Conservation (phyloP, 2,888 invertebrate species). For the Conus canariensis region DNA sequence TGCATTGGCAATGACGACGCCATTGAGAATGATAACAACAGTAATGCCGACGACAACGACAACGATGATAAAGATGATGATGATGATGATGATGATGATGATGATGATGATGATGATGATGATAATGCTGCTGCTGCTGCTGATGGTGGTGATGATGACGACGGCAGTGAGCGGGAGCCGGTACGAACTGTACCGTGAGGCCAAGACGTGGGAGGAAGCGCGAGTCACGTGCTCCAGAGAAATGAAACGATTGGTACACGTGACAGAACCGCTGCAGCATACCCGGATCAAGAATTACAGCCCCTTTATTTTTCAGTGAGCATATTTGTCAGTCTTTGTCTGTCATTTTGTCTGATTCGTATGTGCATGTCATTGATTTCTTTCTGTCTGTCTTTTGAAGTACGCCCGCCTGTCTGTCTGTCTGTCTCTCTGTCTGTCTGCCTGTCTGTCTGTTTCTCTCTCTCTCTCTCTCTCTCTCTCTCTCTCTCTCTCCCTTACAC, state of each 20-base stretch:
- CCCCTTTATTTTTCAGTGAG: conserved; percentile 21
- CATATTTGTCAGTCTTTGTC: not conserved
- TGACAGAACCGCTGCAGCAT: not conserved
- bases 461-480: conserved; percentile 16
- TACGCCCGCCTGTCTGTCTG: not conserved
- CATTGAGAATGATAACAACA: not conserved
- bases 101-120: conserved; percentile 16
- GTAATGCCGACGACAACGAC: not conserved
- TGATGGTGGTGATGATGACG: conserved; percentile 13
- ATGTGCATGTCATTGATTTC: not conserved
- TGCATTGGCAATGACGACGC: no score
- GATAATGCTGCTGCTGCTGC: not conserved
- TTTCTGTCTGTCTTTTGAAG: not conserved
- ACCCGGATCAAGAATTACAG: conserved; percentile 14
- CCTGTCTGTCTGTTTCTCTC: not conserved
- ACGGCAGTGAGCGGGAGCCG: not conserved
- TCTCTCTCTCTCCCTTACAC: conserved; percentile 18
- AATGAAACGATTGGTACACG: conserved; percentile 23
- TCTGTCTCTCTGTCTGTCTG: conserved; percentile 6
- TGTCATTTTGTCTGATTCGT: not conserved
- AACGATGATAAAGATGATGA: conserved; percentile 6
- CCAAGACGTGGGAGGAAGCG: conserved; percentile 20
- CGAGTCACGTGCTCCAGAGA: conserved; percentile 21
- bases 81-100: conserved; percentile 10
- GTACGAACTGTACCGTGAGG: conserved; percentile 9